Evolutionary conservation across 2,113 vertebrate species (phyloP).

Genomic region (Benitochromis conjunctus): DNA sequence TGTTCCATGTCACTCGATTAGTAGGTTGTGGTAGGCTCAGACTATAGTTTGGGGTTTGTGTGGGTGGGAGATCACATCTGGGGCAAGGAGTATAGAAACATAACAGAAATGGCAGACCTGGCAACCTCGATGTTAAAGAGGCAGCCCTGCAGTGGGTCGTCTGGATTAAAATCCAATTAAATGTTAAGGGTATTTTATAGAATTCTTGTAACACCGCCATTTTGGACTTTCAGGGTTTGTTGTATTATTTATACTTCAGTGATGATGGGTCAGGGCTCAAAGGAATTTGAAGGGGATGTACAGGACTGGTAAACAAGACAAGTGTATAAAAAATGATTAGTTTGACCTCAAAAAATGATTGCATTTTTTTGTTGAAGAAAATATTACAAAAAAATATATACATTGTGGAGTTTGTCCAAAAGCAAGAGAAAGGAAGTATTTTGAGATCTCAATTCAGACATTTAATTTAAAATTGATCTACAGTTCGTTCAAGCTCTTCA

Average conservation of each 20-base stretch:
- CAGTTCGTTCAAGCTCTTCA: background rate
- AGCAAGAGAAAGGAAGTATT: background rate
- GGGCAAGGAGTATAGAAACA: constrained; percentile 32
- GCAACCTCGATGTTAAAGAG: constrained; percentile 17
- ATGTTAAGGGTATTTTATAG: constrained; percentile 12
- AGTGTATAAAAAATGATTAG: background rate
- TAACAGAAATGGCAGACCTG: constrained; percentile 22
- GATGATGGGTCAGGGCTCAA: background rate
- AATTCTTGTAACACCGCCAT: background rate
- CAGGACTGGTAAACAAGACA: background rate
- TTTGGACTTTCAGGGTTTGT: background rate
- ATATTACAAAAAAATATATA: background rate
- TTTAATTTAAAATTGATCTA: background rate
- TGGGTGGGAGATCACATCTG: constrained; percentile 61
- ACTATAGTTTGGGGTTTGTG: constrained; percentile 68
- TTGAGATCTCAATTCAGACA: background rate
- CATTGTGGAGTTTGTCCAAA: background rate
- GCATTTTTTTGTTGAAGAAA: background rate
- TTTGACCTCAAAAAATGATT: background rate
- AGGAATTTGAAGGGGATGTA: background rate
- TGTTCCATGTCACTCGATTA: constrained; percentile 60
- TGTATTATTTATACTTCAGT: constrained; percentile 25
- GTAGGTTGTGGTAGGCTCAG: constrained; percentile 52
- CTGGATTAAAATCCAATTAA: constrained; percentile 44
- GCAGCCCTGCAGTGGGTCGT: background rate